These are phyloP conservation scores for Synodontis membranacea DNA, from an alignment of 2,113 vertebrate species.

Conservation along the genomic window DNA sequence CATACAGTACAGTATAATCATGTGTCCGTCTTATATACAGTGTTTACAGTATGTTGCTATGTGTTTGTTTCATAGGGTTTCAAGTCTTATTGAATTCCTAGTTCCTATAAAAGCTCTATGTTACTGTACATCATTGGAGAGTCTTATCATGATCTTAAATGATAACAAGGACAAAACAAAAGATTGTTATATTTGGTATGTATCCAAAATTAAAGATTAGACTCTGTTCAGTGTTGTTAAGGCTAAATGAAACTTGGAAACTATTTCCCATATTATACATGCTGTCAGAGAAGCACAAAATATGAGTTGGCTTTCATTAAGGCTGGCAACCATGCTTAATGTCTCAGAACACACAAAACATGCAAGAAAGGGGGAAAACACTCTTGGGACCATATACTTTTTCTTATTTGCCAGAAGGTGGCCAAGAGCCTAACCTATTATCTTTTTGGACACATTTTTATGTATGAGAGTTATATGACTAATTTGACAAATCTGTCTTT, in stretches of 20 bases:
- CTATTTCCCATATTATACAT: not conserved
- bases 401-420: not conserved
- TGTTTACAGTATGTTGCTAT: not conserved
- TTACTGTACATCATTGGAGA: not conserved
- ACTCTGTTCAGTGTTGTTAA: not conserved
- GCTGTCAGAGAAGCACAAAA: not conserved
- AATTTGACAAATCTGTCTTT: constrained; percentile 23
- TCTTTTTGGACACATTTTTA: constrained; percentile 24
- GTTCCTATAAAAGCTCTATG: too few species aligned
- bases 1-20: not conserved
- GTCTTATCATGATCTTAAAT: not conserved
- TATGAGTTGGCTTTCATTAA: constrained; percentile 13
- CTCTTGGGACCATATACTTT: not conserved
- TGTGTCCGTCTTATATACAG: not conserved
- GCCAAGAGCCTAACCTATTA: not conserved
- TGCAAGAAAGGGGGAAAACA: not conserved
- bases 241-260: not conserved
- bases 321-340: not conserved
- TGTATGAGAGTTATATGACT: not conserved
- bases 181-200: not conserved
- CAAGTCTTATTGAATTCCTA: not conserved
- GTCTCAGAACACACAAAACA: constrained; percentile 8
- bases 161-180: not conserved
- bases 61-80: not conserved
- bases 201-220: not conserved